Percentiles rank a stretch among this genome's conserved stretches.
Evolutionary conservation across 2,113 vertebrate species (phyloP).

Genomic region (Asarcornis scutulata): DNA sequence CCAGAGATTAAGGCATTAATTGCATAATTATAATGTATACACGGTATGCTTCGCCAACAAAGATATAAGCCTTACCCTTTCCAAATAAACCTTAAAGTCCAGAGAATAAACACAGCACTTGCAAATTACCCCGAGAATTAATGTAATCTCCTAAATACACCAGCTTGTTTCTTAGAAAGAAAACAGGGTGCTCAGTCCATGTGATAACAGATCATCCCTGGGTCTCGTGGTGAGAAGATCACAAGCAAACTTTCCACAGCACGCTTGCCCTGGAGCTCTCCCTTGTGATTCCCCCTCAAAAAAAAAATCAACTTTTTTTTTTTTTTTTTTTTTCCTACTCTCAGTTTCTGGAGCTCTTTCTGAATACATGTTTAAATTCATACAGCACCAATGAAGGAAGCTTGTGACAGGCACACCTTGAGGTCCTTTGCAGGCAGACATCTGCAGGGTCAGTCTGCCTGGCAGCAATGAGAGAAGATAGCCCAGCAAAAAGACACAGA

Average conservation of each 20-base stretch:
- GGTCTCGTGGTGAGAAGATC: neutral
- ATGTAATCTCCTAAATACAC: neutral
- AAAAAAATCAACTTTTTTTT: too few relatives aligned
- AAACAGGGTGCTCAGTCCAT: neutral
- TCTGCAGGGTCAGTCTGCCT: neutral
- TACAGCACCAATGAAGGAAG: neutral
- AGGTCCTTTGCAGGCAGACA: neutral
- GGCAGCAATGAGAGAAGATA: neutral
- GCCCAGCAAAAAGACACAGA: neutral
- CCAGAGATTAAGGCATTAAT: slow-evolving; percentile 24
- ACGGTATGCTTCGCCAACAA: neutral
- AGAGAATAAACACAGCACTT: slow-evolving; percentile 23
- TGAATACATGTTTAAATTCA: neutral
- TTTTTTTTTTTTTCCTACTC: too few relatives aligned
- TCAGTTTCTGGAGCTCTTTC: too few relatives aligned
- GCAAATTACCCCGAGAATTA: neutral
- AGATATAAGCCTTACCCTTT: neutral
- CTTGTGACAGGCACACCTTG: neutral
- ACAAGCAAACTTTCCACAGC: neutral
- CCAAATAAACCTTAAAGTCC: slow-evolving; percentile 14
- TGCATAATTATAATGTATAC: slow-evolving; percentile 6
- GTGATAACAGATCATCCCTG: neutral
- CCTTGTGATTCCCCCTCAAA: neutral
- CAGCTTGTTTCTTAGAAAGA: slow-evolving; percentile 9
- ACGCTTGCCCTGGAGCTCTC: neutral